Conservation (phyloP, 2,113 vertebrate genomes). For the Chloebia gouldiae region DNA sequence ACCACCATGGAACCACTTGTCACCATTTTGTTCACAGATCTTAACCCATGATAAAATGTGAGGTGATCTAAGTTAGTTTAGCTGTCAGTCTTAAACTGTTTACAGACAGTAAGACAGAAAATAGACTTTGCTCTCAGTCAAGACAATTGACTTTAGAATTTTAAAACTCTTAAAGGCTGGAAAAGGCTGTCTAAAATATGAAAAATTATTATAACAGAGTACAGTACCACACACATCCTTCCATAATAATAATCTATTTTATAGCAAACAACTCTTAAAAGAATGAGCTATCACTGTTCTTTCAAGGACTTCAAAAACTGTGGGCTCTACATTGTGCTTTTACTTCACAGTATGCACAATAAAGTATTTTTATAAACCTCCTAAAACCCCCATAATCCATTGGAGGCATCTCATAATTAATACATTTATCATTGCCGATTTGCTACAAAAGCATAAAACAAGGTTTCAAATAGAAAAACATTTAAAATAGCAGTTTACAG, state of each 20-base stretch:
- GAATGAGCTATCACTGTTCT: neutral
- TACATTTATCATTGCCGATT: neutral
- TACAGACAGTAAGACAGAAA: neutral
- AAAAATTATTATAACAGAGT: neutral
- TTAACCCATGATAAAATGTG: neutral
- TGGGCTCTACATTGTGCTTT: neutral
- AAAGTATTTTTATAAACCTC: neutral
- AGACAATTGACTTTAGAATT: neutral
- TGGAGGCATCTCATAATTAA: neutral
- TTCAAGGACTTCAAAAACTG: neutral
- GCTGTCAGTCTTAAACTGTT: neutral
- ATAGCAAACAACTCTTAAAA: neutral
- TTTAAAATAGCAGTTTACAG: neutral
- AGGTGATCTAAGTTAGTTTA: neutral
- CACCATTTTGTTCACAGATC: neutral
- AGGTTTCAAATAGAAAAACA: neutral
- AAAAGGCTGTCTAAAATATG: neutral
- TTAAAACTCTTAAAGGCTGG: neutral
- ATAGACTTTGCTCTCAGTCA: neutral
- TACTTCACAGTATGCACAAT: neutral
- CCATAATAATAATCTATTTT: neutral
- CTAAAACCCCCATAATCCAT: neutral
- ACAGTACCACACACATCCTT: neutral
- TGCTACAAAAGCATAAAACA: neutral
- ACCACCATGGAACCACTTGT: neutral